Base-by-base conservation (phyloP, 2,888 invertebrate species). In the Beris chalybata region DNA sequence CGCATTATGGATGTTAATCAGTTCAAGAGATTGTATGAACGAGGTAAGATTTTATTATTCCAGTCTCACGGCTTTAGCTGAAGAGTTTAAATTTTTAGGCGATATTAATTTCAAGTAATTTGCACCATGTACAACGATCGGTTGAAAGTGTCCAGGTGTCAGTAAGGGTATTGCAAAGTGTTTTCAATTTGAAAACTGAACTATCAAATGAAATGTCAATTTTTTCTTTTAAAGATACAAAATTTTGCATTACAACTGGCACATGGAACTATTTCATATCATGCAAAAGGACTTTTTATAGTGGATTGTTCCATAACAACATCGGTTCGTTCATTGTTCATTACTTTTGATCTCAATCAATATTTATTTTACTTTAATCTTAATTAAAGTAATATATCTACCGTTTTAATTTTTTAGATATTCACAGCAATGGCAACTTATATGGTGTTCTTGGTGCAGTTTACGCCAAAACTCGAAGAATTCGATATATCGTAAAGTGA, bases 231-330 rank as follows among this genome's bases (percentile, higher is more conserved):
- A n/a, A 9, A 58, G 58, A 22, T 58, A 11, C 45, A 22, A n/a
- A 29, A 30, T 11, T 58, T 58, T 47, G 45, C 58, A 5, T 29
- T 58, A 29, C 58, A 58, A 47, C 29, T 58, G 15, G 11, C 11
- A 5, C 58, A 47, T 13, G 47, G 45, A 31, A 29, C 11, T 5
- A 47, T 58, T n/a, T 5, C 9, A 29, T 58, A 45, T 30, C 3
- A 31, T 31, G 58, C 58, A 30, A 12, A n/a, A 29, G 58, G 58
- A 47, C 47, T 58, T 58, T 58, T 58, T n/a, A 9, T 29, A 13
- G 30, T 58, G 29, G 47, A 58, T 30, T 45, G 29, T 12, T 12
- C 29, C 30, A 7, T 58, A n/a, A n/a, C n/a, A 6, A 58, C 29
- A 58, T 45, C 58, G 48, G 58, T 58, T 12, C n/a, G 32, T 31